Conservation (phyloP, 2,113 vertebrate species). For the Physeter macrocephalus region DNA sequence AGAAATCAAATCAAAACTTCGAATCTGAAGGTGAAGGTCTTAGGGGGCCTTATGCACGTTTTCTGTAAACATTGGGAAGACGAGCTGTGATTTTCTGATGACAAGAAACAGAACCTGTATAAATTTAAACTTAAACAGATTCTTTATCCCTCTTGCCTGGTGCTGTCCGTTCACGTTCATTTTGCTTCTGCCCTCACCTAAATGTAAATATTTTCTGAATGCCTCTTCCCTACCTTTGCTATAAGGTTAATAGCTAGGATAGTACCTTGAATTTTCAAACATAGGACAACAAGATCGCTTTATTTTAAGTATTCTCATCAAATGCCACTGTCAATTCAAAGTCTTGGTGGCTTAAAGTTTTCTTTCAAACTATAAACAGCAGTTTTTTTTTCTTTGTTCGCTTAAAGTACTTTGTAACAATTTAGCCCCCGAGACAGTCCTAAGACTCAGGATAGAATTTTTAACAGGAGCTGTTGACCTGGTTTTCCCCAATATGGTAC, state of each 20-base stretch:
- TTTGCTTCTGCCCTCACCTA: background rate
- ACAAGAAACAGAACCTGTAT: background rate
- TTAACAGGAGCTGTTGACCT: background rate
- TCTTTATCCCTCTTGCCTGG: background rate
- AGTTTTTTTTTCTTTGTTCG: background rate
- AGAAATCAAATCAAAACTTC: background rate
- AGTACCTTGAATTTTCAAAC: background rate
- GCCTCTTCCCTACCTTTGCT: background rate
- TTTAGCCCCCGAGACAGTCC: background rate
- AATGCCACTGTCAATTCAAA: background rate
- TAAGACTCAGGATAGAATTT: background rate
- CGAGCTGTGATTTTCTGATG: background rate
- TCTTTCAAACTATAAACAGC: background rate
- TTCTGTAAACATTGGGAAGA: background rate
- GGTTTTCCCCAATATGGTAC: background rate
- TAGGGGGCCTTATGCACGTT: background rate
- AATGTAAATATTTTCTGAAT: background rate
- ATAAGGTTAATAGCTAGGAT: background rate
- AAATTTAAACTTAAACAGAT: background rate
- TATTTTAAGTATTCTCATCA: background rate
- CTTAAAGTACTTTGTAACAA: background rate
- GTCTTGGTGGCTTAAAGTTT: background rate
- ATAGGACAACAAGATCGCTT: background rate
- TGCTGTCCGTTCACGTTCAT: background rate
- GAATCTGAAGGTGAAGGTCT: background rate